Evolutionary conservation across 2,113 vertebrate species (phyloP), one percentile per base, ranked within the genome.

Genomic region (Cyphomyrus discorhynchus): DNA sequence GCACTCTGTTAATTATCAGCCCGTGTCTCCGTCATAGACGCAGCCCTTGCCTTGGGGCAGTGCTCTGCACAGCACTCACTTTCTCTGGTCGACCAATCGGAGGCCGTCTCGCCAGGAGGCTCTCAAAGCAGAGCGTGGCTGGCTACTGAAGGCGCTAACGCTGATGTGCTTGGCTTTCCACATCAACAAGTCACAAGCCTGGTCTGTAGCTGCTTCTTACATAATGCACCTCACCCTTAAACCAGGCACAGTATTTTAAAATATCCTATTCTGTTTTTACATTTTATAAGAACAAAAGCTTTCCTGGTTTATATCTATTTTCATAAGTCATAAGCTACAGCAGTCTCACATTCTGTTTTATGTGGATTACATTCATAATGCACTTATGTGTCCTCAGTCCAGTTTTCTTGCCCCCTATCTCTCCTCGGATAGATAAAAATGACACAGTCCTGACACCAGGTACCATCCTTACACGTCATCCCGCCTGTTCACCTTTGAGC

Each of bases 1-100:
- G 6, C 87, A 90, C 88, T 84, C 10, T 74, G 95, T 95, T 94
- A 95, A 95, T 95, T 56, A 95, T 95, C 77, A 70, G 27, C 88
- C 27, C 39, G 15, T 86, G 3, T 27, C 35, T 74, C 2, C 21
- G 52, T 58, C 86, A 39, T 4, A 77, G 70, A 13, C 1, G 31
- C 31, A 77, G 70, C 31, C 27, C 15, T 77, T 31, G 31, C 66
- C 21, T 77, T 35, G 31, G 31, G 70, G 31, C 5, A 15, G 15
- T 39, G 70, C 70, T 77, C 13, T 39, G 35, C 31, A 39, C 6
- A 39, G 70, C 5, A 24, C 35, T 42, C 31, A 8, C 15, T 42
- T 42, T 13, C 74, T 39, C 35, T 7, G 74, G 62, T 13, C 13
- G 62, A 31, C 74, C 74, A 39, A 80, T 80, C 66, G 13, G 27